Evolutionary conservation across 1,140 invertebrate genomes (phyloP).

Genomic region (Leptestheria dahalacensis): DNA sequence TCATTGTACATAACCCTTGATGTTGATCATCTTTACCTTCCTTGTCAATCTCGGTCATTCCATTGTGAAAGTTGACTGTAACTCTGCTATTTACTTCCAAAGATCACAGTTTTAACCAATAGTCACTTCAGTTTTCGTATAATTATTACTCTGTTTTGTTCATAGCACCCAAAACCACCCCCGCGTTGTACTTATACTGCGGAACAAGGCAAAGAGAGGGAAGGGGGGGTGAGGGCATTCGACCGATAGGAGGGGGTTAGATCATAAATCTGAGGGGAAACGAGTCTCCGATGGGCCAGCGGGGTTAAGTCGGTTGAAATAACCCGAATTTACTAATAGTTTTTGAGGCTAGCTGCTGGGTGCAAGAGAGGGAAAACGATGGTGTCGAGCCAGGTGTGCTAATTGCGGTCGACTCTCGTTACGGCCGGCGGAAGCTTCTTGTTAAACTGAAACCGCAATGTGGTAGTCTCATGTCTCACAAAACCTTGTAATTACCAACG

Average conservation of each 20-base stretch:
- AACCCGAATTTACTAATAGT: not conserved
- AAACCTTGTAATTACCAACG: not conserved
- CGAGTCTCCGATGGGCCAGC: not conserved
- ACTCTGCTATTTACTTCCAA: no score
- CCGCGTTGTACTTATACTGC: not conserved
- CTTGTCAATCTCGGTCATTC: no score
- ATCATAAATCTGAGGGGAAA: not conserved
- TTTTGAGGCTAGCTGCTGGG: not conserved
- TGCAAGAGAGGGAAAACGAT: not conserved
- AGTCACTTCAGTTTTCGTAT: no score
- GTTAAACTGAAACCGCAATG: slow-evolving; percentile 12
- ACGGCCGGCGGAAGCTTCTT: slow-evolving; percentile 11
- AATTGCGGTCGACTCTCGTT: slow-evolving; percentile 12
- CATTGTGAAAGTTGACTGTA: no score
- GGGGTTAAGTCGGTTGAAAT: not conserved
- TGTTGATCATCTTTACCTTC: no score
- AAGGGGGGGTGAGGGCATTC: not conserved
- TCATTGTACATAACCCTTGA: no score
- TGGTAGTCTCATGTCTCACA: not conserved
- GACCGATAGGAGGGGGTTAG: no score
- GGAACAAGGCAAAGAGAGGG: not conserved
- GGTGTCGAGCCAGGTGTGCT: slow-evolving; percentile 5
- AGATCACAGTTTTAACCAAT: no score
- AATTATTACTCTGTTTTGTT: no score
- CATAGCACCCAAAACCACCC: no score